Evolutionary conservation across 1,140 invertebrate genomes (phyloP).

Genomic region (Drosophila subobscura): DNA sequence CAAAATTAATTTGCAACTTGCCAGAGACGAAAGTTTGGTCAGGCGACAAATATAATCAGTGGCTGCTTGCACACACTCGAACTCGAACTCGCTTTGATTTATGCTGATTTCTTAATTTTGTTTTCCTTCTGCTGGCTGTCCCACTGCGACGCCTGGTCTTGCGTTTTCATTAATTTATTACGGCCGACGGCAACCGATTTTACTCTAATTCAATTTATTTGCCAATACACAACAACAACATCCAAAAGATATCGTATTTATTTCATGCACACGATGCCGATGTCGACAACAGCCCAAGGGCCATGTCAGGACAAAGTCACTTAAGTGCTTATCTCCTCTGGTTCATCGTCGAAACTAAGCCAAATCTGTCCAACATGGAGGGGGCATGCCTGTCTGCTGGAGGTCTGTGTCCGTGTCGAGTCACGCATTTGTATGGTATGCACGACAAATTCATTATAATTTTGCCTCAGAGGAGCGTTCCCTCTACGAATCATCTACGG

Average conservation of each 20-base stretch:
- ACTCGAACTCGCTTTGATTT: slow-evolving; percentile 57
- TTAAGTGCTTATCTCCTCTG: slow-evolving; percentile 71
- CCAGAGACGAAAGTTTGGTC: slow-evolving; percentile 23
- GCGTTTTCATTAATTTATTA: slow-evolving; percentile 74
- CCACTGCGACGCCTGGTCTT: slow-evolving; percentile 42
- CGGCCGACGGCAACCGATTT: slow-evolving; percentile 72
- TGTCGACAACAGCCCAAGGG: slow-evolving; percentile 40
- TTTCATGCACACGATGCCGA: slow-evolving; percentile 47
- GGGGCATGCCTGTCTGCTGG: slow-evolving; percentile 20
- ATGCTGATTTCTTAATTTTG: slow-evolving; percentile 64
- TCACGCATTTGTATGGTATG: slow-evolving; percentile 55
- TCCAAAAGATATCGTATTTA: slow-evolving; percentile 52
- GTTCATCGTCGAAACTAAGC: slow-evolving; percentile 58
- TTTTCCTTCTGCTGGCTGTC: slow-evolving; percentile 11
- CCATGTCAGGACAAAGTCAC: slow-evolving; percentile 62
- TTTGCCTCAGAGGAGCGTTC: slow-evolving; percentile 20
- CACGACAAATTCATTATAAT: slow-evolving; percentile 80
- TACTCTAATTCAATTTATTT: slow-evolving; percentile 79
- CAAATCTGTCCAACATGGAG: slow-evolving; percentile 57
- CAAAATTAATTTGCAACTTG: slow-evolving; percentile 48
- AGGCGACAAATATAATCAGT: slow-evolving; percentile 30
- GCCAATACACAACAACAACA: slow-evolving; percentile 45
- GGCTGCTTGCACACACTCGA: slow-evolving; percentile 29
- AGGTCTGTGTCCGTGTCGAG: slow-evolving; percentile 28
- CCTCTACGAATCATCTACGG: slow-evolving; percentile 26